A percentile compares a stretch with the other conserved stretches of the same genome.
These are phyloP conservation scores for Suricata suricatta DNA, from an alignment of 2,113 vertebrate species.

Conservation along the genomic window DNA sequence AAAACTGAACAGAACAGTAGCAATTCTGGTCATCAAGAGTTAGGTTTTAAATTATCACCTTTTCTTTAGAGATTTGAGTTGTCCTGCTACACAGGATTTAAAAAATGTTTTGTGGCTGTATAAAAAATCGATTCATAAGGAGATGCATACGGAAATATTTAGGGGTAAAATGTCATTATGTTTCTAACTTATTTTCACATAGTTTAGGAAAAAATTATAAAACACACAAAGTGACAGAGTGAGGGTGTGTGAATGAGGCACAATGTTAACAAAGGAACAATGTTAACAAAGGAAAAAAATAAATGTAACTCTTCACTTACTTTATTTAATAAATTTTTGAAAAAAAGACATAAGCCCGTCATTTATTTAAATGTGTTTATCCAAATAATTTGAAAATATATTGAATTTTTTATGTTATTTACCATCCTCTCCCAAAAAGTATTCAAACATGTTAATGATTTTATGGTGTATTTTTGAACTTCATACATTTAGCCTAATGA, in stretches of 20 bases:
- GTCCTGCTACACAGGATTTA: neutral
- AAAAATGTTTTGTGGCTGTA: neutral
- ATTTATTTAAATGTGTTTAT: constrained; percentile 22
- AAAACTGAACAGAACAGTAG: constrained; percentile 24
- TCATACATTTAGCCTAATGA: neutral
- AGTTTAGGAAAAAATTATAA: neutral
- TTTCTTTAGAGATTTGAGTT: neutral
- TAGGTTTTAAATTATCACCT: neutral
- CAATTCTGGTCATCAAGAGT: neutral
- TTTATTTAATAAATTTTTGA: neutral
- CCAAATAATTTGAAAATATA: neutral
- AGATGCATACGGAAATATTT: neutral
- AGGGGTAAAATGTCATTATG: neutral
- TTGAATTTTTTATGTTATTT: neutral
- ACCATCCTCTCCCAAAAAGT: neutral
- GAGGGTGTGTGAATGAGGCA: neutral
- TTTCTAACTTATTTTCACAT: constrained; percentile 36
- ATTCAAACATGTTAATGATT: neutral
- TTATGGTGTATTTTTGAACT: neutral
- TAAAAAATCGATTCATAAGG: neutral
- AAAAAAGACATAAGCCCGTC: neutral
- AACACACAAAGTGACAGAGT: neutral
- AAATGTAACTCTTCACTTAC: neutral
- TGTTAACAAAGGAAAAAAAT: neutral
- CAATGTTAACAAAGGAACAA: constrained; percentile 1